Conservation (phyloP, 1,140 invertebrate genomes). For the Apis florea region DNA sequence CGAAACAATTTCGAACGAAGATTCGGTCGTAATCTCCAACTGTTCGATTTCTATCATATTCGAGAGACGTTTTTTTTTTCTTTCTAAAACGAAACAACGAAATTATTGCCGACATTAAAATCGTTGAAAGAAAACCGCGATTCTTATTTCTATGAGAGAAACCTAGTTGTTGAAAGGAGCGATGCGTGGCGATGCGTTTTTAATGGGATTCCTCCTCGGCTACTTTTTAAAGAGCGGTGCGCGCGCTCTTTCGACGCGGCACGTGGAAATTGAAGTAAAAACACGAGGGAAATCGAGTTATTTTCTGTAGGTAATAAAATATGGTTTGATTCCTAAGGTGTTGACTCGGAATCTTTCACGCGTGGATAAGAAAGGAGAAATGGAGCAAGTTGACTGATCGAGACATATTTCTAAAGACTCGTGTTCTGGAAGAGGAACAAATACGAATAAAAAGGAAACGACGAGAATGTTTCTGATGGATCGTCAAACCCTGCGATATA, state of each 20-base stretch:
- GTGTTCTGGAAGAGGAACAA: not conserved
- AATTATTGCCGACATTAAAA: constrained; percentile 11
- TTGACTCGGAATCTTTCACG: not conserved
- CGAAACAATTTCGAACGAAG: no score
- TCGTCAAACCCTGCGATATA: no score
- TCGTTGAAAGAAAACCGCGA: not conserved
- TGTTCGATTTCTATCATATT: no score
- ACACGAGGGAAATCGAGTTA: not conserved
- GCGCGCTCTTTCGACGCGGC: not conserved
- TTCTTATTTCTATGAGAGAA: not conserved
- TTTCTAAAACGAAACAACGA: constrained; percentile 13
- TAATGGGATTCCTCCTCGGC: not conserved
- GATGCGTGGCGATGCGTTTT: not conserved
- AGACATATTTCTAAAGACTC: not conserved
- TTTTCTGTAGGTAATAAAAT: not conserved
- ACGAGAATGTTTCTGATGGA: not conserved
- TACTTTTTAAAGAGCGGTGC: no score
- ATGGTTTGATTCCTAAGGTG: not conserved
- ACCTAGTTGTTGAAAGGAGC: not conserved
- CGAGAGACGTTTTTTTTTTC: not conserved
- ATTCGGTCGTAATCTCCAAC: no score
- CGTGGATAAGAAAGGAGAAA: not conserved
- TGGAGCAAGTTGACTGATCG: constrained; percentile 28
- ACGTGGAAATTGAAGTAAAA: not conserved
- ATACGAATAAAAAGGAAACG: constrained; percentile 16